Evolutionary conservation across 2,113 vertebrate species (phyloP).

Genomic region (Gymnarchus niloticus): DNA sequence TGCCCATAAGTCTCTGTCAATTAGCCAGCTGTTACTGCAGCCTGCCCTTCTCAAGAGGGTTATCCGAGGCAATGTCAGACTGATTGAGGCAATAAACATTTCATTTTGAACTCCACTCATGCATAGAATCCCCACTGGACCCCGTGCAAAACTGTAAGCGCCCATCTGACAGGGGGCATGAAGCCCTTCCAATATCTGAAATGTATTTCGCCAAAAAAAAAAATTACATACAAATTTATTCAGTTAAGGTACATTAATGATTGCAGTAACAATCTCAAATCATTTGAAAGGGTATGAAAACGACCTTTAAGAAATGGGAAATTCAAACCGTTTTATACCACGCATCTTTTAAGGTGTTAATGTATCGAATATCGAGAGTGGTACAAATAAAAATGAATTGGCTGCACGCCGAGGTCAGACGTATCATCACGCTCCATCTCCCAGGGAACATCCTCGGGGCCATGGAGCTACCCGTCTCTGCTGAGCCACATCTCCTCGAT

Average conservation of each 20-base stretch:
- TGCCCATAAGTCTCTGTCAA: neutral
- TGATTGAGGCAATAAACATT: conserved; percentile 7
- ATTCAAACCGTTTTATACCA: too few relatives aligned
- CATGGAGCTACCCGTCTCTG: conserved; percentile 74
- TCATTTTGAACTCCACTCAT: conserved; percentile 6
- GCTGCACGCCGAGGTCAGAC: too few relatives aligned
- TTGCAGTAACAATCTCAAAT: neutral
- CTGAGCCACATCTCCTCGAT: conserved; percentile 73
- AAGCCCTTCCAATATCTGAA: neutral
- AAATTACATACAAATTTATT: neutral
- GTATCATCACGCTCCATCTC: neutral
- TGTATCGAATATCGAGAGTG: too few relatives aligned
- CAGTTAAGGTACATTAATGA: neutral
- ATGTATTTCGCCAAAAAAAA: too few relatives aligned
- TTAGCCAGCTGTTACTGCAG: conserved; percentile 6
- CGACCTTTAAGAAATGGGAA: too few relatives aligned
- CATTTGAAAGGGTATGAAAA: too few relatives aligned
- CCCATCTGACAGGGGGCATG: neutral
- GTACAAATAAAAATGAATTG: too few relatives aligned
- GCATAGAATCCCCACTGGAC: neutral
- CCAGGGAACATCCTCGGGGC: conserved; percentile 64
- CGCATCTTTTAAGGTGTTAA: too few relatives aligned
- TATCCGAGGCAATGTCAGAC: conserved; percentile 3
- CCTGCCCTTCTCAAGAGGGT: neutral
- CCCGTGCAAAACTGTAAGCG: neutral